phyloP scores from a whole-genome alignment of 2,797 vertebrate species.

The Adrianichthys oophorus region DNA sequence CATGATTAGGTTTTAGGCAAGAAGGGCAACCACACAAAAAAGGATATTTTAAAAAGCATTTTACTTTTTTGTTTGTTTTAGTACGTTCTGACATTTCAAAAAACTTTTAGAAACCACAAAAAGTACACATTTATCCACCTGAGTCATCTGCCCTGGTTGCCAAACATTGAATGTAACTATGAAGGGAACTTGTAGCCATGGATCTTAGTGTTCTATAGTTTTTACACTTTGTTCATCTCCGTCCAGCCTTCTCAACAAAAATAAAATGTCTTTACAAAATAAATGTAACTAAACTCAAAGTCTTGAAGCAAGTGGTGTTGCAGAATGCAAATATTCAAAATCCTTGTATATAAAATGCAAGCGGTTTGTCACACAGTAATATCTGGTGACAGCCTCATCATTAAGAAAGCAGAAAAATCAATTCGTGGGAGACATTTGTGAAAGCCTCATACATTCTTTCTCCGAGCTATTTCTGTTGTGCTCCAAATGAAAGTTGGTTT shows the following conservation, averaged over 20 bases:
- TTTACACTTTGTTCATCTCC: background rate
- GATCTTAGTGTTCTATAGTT: too few species aligned
- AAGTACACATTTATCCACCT: too few species aligned
- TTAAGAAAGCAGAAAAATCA: slow-evolving; percentile 43
- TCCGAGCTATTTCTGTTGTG: slow-evolving; percentile 35
- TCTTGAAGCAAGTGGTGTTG: slow-evolving; percentile 10
- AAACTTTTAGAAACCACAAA: too few species aligned
- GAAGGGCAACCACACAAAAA: too few species aligned
- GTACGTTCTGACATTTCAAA: too few species aligned
- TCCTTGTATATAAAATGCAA: slow-evolving; percentile 17
- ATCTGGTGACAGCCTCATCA: slow-evolving; percentile 31
- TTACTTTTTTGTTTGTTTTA: too few species aligned
- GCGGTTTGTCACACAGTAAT: slow-evolving; percentile 17
- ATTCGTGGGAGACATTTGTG: slow-evolving; percentile 31
- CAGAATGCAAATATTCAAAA: slow-evolving; percentile 17
- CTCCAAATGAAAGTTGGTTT: slow-evolving; percentile 33
- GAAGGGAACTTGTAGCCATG: too few species aligned
- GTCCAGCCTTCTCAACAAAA: background rate
- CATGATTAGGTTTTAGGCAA: too few species aligned
- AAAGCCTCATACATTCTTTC: slow-evolving; percentile 40
- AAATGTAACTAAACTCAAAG: background rate
- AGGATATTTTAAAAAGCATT: too few species aligned
- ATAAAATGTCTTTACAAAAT: background rate
- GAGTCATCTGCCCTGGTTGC: too few species aligned
- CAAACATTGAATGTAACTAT: too few species aligned